Percentiles rank a stretch among this genome's conserved stretches.
Evolutionary conservation across 2,113 vertebrate species (phyloP).

Genomic region (Chamaea fasciata): DNA sequence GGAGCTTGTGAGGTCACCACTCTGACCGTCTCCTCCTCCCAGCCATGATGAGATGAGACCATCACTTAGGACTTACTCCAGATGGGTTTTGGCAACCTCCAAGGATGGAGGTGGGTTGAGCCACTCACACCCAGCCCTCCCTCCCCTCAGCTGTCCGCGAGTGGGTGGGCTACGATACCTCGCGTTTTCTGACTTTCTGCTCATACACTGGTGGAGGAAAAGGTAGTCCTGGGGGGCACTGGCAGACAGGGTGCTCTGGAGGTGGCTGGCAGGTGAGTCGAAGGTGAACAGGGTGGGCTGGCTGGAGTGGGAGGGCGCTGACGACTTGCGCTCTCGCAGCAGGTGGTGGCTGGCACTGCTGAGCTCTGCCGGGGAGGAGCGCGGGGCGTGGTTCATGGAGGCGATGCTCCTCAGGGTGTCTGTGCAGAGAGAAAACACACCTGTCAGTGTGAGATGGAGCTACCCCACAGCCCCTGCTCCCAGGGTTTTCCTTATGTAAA

Average conservation of each 20-base stretch:
- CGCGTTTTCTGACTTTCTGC: conserved; percentile 88
- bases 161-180: conserved; percentile 73
- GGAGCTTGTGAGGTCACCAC: background rate
- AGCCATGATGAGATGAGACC: fast-evolving
- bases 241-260: conserved; percentile 85
- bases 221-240: conserved; percentile 98
- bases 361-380: conserved; percentile 86
- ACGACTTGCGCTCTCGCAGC: conserved; percentile 84
- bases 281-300: conserved; percentile 96
- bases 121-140: background rate
- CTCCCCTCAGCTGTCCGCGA: background rate
- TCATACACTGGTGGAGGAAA: conserved; percentile 96
- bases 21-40: background rate
- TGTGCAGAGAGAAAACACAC: conserved; percentile 40
- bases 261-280: conserved; percentile 78
- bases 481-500: background rate
- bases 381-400: conserved; percentile 75
- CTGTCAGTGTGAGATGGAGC: fast-evolving
- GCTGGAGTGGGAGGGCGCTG: conserved; percentile 88
- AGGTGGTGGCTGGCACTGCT: conserved; percentile 77
- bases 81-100: background rate
- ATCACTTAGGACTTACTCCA: background rate
- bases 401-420: conserved; percentile 80
- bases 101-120: background rate
- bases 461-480: background rate